phyloP scores from a whole-genome alignment of 2,113 vertebrate species.

The Dasyprocta punctata region DNA sequence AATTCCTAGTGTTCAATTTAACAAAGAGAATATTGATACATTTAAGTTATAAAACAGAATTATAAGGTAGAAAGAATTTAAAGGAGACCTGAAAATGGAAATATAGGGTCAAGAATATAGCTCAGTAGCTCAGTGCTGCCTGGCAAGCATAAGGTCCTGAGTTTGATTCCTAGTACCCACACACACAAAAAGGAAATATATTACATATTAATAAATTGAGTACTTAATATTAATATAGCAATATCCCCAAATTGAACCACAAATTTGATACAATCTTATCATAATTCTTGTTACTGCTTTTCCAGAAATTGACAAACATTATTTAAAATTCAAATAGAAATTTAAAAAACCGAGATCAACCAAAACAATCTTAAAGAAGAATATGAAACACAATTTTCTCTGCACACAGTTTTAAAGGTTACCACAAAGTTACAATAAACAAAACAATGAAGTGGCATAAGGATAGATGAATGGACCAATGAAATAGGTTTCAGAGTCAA shows the following conservation, averaged over 20 bases:
- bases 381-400: not conserved
- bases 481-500: not conserved
- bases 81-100: constrained; percentile 15
- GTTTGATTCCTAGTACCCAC: no score
- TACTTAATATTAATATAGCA: not conserved
- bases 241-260: not conserved
- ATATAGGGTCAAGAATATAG: not conserved
- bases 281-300: not conserved
- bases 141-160: no score
- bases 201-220: not conserved
- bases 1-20: not conserved
- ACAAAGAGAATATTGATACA: not conserved
- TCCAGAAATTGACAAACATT: not conserved
- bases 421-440: not conserved
- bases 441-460: not conserved
- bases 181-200: not conserved
- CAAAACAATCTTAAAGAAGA: not conserved
- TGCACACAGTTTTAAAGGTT: not conserved
- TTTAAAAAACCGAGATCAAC: not conserved
- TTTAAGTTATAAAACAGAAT: not conserved
- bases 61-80: not conserved
- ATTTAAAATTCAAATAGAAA: constrained; percentile 24
- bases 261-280: not conserved
- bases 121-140: no score
- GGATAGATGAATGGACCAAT: not conserved